Percentiles rank a stretch among this genome's conserved stretches.
Evolutionary conservation across 2,797 vertebrate species (phyloP).

Genomic region (Astyanax mexicanus): DNA sequence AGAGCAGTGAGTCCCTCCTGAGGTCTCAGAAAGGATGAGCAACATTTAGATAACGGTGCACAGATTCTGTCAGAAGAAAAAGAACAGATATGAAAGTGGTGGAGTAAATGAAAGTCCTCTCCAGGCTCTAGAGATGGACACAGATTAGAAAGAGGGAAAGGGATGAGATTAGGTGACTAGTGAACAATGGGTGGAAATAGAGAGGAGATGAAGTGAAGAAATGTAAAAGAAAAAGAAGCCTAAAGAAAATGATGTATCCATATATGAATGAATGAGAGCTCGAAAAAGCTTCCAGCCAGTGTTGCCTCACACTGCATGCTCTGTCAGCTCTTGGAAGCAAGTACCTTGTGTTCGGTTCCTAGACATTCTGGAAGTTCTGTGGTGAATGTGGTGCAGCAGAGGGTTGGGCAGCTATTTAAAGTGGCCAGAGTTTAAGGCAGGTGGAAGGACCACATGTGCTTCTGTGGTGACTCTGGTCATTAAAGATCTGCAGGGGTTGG

Average conservation of each 20-base stretch:
- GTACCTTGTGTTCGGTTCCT: slow-evolving; percentile 60
- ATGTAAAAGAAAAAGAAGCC: neutral
- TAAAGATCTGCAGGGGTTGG: slow-evolving; percentile 12
- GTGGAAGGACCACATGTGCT: neutral
- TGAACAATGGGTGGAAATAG: neutral
- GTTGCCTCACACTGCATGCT: slow-evolving; percentile 1
- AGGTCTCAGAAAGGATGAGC: slow-evolving; percentile 2
- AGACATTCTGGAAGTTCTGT: slow-evolving; percentile 50
- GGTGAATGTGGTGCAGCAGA: slow-evolving; percentile 22
- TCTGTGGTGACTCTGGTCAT: neutral
- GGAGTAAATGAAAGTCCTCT: too few relatives aligned
- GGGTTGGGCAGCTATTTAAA: slow-evolving; percentile 50
- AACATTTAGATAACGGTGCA: neutral
- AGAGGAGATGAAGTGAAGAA: neutral
- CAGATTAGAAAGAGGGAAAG: neutral
- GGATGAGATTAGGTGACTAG: neutral
- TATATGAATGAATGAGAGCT: slow-evolving; percentile 9
- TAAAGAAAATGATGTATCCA: neutral
- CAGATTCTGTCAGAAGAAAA: neutral
- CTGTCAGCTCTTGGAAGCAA: slow-evolving; percentile 10
- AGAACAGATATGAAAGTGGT: too few relatives aligned
- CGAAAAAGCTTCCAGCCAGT: neutral
- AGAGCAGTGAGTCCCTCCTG: slow-evolving; percentile 1
- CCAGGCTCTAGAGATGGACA: neutral
- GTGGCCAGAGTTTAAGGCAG: slow-evolving; percentile 41